These are phyloP conservation scores for Poeciliopsis occidentalis DNA, from an alignment of 2,113 vertebrate species.

Conservation along the genomic window DNA sequence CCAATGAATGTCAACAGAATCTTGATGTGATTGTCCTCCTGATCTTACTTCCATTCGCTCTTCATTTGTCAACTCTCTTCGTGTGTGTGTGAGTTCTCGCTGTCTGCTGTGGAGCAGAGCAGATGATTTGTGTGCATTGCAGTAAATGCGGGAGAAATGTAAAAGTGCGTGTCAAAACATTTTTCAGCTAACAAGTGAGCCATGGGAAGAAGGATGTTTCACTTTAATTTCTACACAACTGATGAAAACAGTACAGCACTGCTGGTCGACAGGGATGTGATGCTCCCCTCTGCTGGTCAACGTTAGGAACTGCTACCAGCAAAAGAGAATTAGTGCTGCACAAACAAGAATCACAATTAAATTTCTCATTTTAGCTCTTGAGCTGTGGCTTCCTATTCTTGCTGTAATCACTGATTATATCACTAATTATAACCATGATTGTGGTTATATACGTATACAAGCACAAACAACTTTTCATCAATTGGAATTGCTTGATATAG, in stretches of 20 bases:
- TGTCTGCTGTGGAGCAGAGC: not conserved
- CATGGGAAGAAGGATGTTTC: not conserved
- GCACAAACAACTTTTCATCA: too few relatives aligned
- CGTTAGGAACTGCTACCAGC: constrained; percentile 9
- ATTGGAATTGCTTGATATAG: too few relatives aligned
- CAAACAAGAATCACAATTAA: not conserved
- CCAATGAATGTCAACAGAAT: not conserved
- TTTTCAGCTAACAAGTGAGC: not conserved
- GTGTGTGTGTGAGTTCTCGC: not conserved
- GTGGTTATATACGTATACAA: too few relatives aligned
- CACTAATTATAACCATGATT: not conserved
- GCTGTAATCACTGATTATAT: not conserved
- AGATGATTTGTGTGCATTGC: constrained; percentile 7
- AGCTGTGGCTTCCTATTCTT: not conserved
- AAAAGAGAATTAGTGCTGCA: not conserved
- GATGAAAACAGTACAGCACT: constrained; percentile 6
- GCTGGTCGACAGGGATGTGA: not conserved
- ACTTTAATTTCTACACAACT: constrained; percentile 6
- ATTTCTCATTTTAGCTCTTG: not conserved
- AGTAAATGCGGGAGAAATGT: not conserved
- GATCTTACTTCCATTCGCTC: not conserved
- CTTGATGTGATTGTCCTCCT: not conserved
- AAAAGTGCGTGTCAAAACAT: not conserved
- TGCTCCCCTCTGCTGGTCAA: constrained; percentile 66
- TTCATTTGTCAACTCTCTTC: not conserved